Conservation (phyloP, 23 tunicate species). For the Halocynthia aurantium region DNA sequence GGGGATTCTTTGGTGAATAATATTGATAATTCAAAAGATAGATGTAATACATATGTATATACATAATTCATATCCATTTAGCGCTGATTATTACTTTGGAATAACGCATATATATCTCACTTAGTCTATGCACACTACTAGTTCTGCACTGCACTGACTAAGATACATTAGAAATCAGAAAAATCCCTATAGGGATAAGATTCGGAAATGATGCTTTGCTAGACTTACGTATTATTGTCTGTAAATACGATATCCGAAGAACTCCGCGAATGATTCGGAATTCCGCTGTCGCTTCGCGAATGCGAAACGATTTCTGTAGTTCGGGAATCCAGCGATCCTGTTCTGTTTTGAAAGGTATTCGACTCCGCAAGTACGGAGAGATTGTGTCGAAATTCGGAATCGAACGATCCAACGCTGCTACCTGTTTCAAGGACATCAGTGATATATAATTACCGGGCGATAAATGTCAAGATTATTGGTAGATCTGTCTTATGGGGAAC, state of each 20-base stretch:
- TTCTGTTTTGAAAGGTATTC: constrained; percentile 17
- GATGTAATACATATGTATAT: too few relatives aligned
- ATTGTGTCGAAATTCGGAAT: constrained; percentile 71
- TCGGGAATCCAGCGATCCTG: constrained; percentile 90
- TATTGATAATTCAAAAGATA: too few relatives aligned
- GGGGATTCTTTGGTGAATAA: too few relatives aligned
- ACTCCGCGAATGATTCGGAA: constrained; percentile 76
- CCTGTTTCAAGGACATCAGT: constrained; percentile 30
- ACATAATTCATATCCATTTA: too few relatives aligned
- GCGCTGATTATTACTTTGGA: too few relatives aligned
- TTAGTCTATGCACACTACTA: too few relatives aligned
- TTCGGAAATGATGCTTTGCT: too few relatives aligned
- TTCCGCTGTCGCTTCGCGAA: constrained; percentile 28
- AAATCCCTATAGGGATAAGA: too few relatives aligned
- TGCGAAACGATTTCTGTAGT: constrained; percentile 43
- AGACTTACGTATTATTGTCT: constrained; percentile 22
- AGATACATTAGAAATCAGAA: too few relatives aligned
- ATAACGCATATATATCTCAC: too few relatives aligned
- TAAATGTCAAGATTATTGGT: too few relatives aligned
- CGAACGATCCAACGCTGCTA: constrained; percentile 96
- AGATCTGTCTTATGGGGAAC: background rate
- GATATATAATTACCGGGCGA: background rate
- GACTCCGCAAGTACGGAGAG: constrained; percentile 31
- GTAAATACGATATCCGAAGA: constrained; percentile 69
- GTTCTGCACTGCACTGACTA: too few relatives aligned